Evolutionary conservation across 2,113 vertebrate genomes (phyloP).

Genomic region (Mola mola): DNA sequence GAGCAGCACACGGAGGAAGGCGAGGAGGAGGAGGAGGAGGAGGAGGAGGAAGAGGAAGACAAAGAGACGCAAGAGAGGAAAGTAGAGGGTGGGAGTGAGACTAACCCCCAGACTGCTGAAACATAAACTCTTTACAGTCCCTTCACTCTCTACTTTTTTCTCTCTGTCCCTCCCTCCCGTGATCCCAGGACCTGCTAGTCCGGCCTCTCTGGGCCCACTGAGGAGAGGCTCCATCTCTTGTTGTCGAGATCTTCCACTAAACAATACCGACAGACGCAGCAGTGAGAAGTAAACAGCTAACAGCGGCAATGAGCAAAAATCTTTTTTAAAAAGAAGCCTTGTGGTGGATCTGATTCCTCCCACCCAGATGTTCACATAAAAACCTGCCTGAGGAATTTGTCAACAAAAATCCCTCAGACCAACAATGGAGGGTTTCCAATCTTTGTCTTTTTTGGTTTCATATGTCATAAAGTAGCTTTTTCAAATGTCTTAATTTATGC

Average conservation of each 20-base stretch:
- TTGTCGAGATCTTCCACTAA: conserved; percentile 80
- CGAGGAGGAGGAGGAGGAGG: conserved; percentile 86
- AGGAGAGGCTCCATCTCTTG: conserved; percentile 80
- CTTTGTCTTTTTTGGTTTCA: conserved; percentile 4
- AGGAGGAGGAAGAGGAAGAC: conserved; percentile 81
- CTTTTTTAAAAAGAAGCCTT: conserved; percentile 50
- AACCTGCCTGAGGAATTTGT: conserved; percentile 65
- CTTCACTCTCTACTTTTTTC: conserved; percentile 42
- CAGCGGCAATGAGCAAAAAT: conserved; percentile 47
- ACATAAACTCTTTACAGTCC: conserved; percentile 83
- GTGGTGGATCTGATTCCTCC: conserved; percentile 59
- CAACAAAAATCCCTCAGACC: conserved; percentile 34
- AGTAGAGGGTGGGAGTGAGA: conserved; percentile 63
- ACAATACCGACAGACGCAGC: conserved; percentile 49
- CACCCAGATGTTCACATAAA: conserved; percentile 38
- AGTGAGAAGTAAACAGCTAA: conserved; percentile 54
- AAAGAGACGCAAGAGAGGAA: conserved; percentile 69
- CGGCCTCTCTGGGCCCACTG: conserved; percentile 30
- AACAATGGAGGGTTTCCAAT: not conserved
- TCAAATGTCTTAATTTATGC: conserved; percentile 27
- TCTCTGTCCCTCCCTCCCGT: conserved; percentile 44
- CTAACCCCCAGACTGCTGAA: conserved; percentile 84
- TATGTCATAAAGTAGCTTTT: conserved; percentile 10
- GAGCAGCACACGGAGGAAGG: conserved; percentile 96
- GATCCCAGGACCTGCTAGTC: conserved; percentile 80